phyloP scores from a whole-genome alignment of 1,140 invertebrate genomes.

The Trichonephila clavipes region DNA sequence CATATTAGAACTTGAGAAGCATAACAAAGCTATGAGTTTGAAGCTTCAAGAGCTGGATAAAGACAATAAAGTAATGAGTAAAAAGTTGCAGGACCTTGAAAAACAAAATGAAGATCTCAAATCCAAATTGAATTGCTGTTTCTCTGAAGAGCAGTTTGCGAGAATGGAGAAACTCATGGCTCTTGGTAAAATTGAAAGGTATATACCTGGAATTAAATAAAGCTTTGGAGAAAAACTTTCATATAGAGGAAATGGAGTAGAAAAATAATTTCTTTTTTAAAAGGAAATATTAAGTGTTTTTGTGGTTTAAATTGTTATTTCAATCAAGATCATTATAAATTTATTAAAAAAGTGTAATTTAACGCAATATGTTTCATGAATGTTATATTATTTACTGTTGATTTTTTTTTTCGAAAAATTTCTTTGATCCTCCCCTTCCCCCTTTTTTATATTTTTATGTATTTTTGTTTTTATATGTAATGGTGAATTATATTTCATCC shows the following conservation, averaged over 20 bases:
- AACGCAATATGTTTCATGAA: too few relatives aligned
- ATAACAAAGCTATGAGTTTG: slow-evolving; percentile 68
- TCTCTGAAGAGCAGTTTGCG: slow-evolving; percentile 68
- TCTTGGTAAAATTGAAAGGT: slow-evolving; percentile 67
- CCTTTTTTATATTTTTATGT: too few relatives aligned
- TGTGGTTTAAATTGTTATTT: too few relatives aligned
- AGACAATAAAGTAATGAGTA: slow-evolving; percentile 69
- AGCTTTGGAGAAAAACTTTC: not conserved
- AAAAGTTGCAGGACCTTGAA: slow-evolving; percentile 62
- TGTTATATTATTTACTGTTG: too few relatives aligned
- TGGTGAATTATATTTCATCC: too few relatives aligned
- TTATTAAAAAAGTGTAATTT: too few relatives aligned
- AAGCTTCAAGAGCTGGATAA: slow-evolving; percentile 65
- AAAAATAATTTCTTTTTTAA: not conserved
- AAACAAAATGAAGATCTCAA: slow-evolving; percentile 63
- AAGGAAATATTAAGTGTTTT: too few relatives aligned
- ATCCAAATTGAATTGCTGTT: slow-evolving; percentile 64
- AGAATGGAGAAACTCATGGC: slow-evolving; percentile 71
- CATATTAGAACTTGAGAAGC: slow-evolving; percentile 68
- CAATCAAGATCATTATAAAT: too few relatives aligned
- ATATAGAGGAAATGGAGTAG: not conserved
- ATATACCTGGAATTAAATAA: slow-evolving; percentile 69
- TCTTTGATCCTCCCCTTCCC: too few relatives aligned
- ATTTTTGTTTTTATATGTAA: too few relatives aligned
- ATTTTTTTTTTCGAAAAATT: too few relatives aligned